Conservation (phyloP, 2,797 vertebrate species). For the Cryptoblepharus egeriae region DNA sequence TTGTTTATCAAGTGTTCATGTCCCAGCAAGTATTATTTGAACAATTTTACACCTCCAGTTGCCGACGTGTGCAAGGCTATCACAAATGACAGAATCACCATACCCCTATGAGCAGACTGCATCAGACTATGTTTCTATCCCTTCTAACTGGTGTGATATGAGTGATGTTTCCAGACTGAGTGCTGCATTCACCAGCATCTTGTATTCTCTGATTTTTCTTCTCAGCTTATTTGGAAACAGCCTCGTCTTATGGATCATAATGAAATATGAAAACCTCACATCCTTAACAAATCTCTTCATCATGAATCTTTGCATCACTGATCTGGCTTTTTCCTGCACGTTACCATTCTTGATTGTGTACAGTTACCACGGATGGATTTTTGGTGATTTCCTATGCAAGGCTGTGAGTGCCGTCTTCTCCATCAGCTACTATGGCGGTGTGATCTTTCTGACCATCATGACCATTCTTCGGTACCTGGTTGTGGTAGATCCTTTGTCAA, state of each 20-base stretch:
- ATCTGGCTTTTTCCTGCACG: constrained; percentile 86
- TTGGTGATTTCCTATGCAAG: constrained; percentile 85
- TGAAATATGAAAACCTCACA: constrained; percentile 87
- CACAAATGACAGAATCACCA: neutral
- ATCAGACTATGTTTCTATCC: neutral
- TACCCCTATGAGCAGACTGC: fast-evolving
- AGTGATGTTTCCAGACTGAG: constrained; percentile 56
- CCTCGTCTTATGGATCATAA: constrained; percentile 85
- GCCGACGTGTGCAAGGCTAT: neutral
- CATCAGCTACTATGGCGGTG: constrained; percentile 88
- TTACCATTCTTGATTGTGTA: constrained; percentile 87
- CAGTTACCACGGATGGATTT: constrained; percentile 80
- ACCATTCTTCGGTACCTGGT: constrained; percentile 87
- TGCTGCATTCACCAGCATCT: constrained; percentile 68
- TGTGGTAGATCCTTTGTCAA: constrained; percentile 85
- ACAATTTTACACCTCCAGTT: neutral
- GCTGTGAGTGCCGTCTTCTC: constrained; percentile 82
- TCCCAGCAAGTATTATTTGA: neutral
- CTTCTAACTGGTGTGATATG: constrained; percentile 73
- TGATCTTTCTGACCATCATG: constrained; percentile 89
- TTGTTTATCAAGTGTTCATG: too few species aligned
- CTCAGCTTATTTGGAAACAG: constrained; percentile 88
- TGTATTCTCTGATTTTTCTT: constrained; percentile 82
- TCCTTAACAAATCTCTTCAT: constrained; percentile 90
- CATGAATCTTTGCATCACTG: constrained; percentile 90